A percentile compares a stretch with the other conserved stretches of the same genome.
phyloP scores from a whole-genome alignment of 2,888 invertebrate species.

The Cheilosia impressa region DNA sequence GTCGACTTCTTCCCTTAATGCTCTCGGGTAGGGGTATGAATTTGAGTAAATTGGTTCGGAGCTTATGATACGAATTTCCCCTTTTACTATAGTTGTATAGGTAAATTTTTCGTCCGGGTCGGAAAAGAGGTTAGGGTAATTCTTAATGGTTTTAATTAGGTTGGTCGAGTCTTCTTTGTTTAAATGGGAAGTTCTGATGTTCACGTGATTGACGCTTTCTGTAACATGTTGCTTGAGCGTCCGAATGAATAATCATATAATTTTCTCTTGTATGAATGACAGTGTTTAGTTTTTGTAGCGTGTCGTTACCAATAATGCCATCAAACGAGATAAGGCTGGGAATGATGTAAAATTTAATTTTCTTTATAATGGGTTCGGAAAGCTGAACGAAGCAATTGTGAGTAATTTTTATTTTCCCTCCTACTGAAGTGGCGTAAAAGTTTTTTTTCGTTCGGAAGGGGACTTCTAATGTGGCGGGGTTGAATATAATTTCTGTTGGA shows the following conservation, averaged over 20 bases:
- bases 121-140: constrained; percentile 6
- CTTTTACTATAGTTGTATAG: constrained; percentile 33
- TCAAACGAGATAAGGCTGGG: constrained; percentile 34
- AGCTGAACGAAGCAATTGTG: constrained; percentile 29
- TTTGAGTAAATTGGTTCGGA: constrained; percentile 41
- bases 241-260: constrained; percentile 21
- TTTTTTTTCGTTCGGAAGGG: constrained; percentile 47
- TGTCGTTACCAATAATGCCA: constrained; percentile 27
- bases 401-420: constrained; percentile 48
- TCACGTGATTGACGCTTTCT: constrained; percentile 26
- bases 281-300: constrained; percentile 16
- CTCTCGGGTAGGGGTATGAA: constrained; percentile 39
- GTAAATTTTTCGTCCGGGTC: constrained; percentile 37
- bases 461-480: constrained; percentile 33
- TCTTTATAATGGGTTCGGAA: constrained; percentile 18
- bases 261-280: constrained; percentile 19
- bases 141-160: constrained; percentile 11
- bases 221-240: constrained; percentile 44
- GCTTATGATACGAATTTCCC: constrained; percentile 38
- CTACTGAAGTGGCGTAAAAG: constrained; percentile 53
- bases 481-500: constrained; percentile 36
- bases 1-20: constrained; percentile 37
- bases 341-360: constrained; percentile 26
- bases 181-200: constrained; percentile 39
- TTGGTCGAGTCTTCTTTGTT: constrained; percentile 18